A percentile compares a stretch with the other conserved stretches of the same genome.
phyloP scores from a whole-genome alignment of 2,113 vertebrate genomes.

The Enhydra lutris region DNA sequence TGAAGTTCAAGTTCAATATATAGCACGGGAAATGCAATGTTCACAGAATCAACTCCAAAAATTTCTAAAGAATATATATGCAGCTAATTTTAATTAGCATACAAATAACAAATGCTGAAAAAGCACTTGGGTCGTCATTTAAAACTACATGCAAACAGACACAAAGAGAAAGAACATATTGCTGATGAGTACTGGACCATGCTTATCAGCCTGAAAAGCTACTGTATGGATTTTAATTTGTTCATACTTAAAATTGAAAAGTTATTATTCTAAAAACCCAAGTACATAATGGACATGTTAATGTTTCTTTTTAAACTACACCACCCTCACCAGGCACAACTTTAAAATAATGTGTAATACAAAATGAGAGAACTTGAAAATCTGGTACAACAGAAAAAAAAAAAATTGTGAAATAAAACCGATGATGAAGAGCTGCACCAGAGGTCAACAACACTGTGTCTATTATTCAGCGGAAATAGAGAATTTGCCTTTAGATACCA shows the following conservation, averaged over 20 bases:
- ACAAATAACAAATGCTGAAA: background rate
- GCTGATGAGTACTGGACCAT: background rate
- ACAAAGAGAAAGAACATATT: background rate
- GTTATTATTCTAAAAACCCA: background rate
- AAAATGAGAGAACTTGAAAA: constrained; percentile 38
- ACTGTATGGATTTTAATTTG: background rate
- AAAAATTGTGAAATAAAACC: constrained; percentile 28
- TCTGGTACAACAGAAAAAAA: constrained; percentile 18
- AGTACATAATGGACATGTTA: background rate
- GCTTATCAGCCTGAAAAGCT: background rate
- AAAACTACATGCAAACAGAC: background rate
- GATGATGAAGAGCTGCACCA: background rate
- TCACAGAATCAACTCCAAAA: background rate
- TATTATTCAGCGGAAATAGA: constrained; percentile 61
- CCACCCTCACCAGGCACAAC: background rate
- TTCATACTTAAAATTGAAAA: constrained; percentile 28
- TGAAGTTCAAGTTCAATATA: background rate
- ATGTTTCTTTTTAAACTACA: background rate
- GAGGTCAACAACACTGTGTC: constrained; percentile 43
- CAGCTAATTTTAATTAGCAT: background rate
- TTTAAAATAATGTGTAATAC: constrained; percentile 32
- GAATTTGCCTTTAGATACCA: constrained; percentile 58
- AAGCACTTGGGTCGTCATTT: background rate
- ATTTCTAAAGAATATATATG: background rate
- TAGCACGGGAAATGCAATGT: background rate